phyloP scores from a whole-genome alignment of 2,113 vertebrate species.

The Sisor rabdophorus region DNA sequence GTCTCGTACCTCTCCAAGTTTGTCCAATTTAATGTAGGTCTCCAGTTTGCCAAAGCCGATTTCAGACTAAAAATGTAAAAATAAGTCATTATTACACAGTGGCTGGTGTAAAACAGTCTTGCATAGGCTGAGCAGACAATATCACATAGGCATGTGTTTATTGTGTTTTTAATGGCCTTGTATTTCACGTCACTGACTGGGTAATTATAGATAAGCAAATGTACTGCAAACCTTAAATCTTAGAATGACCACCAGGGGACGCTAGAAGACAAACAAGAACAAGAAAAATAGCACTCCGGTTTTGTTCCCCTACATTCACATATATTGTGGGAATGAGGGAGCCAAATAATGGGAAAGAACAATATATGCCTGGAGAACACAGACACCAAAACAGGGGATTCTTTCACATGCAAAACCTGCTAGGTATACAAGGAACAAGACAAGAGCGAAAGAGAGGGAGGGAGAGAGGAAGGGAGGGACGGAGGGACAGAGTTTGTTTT shows the following conservation, averaged over 20 bases:
- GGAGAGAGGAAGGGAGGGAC: constrained; percentile 5
- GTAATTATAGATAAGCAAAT: constrained; percentile 21
- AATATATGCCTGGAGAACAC: constrained; percentile 42
- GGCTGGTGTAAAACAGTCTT: constrained; percentile 9
- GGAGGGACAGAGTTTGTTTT: constrained; percentile 6
- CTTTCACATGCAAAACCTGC: constrained; percentile 52
- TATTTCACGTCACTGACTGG: constrained; percentile 40
- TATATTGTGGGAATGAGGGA: constrained; percentile 21
- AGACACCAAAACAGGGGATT: constrained; percentile 21
- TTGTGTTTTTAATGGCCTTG: constrained; percentile 3
- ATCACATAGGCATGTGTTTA: constrained; percentile 32
- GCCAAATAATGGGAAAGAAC: constrained; percentile 48
- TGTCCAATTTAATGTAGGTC: constrained; percentile 74
- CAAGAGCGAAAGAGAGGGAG: not conserved
- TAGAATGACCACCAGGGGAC: constrained; percentile 37
- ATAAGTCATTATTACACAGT: constrained; percentile 28
- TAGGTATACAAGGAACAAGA: constrained; percentile 44
- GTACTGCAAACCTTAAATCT: not conserved
- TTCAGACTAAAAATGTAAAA: constrained; percentile 62
- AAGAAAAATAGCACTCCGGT: not conserved
- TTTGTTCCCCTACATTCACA: constrained; percentile 6
- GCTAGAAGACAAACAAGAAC: constrained; percentile 25
- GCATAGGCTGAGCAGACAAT: constrained; percentile 29
- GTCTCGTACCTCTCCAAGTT: constrained; percentile 68
- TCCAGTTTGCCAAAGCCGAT: constrained; percentile 74